A percentile compares a stretch with the other conserved stretches of the same genome.
Conservation (phyloP, 2,888 invertebrate species). For the Muscina levida region DNA sequence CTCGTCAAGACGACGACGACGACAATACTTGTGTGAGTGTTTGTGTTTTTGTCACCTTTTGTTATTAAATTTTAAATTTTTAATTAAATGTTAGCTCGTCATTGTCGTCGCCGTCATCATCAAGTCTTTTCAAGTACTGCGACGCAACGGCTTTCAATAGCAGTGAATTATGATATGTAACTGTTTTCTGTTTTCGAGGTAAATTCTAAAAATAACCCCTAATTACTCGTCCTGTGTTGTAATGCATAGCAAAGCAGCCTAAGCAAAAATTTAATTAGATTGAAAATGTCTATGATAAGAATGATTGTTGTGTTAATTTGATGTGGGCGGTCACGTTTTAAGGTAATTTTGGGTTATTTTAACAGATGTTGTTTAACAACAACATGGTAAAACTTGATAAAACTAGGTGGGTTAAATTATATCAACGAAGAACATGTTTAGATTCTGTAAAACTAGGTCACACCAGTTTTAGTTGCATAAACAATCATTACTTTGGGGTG, state of each 20-base stretch:
- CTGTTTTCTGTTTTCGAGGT: background rate
- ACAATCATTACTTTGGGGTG: too few relatives aligned
- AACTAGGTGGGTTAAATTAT: too few relatives aligned
- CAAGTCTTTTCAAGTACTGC: background rate
- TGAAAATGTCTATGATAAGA: background rate
- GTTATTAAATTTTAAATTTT: constrained; percentile 54
- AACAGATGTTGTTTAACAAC: too few relatives aligned
- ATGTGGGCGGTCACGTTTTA: too few relatives aligned
- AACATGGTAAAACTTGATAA: too few relatives aligned
- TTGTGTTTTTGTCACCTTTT: constrained; percentile 36
- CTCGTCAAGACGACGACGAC: constrained; percentile 43
- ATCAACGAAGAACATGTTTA: too few relatives aligned
- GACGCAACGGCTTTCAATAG: too few relatives aligned
- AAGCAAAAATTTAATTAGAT: background rate
- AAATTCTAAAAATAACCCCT: background rate
- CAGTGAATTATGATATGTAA: too few relatives aligned
- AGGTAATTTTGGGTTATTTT: too few relatives aligned
- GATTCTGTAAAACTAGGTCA: too few relatives aligned
- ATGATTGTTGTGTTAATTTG: too few relatives aligned
- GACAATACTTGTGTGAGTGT: constrained; percentile 1
- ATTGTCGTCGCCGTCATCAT: background rate
- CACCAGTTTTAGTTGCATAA: too few relatives aligned
- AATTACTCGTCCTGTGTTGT: background rate
- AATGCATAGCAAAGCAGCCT: constrained; percentile 1
- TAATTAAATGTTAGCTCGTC: constrained; percentile 43